A percentile compares a stretch with the other conserved stretches of the same genome.
Evolutionary conservation across 2,113 vertebrate genomes (phyloP).

Genomic region (Peromyscus polionotus): DNA sequence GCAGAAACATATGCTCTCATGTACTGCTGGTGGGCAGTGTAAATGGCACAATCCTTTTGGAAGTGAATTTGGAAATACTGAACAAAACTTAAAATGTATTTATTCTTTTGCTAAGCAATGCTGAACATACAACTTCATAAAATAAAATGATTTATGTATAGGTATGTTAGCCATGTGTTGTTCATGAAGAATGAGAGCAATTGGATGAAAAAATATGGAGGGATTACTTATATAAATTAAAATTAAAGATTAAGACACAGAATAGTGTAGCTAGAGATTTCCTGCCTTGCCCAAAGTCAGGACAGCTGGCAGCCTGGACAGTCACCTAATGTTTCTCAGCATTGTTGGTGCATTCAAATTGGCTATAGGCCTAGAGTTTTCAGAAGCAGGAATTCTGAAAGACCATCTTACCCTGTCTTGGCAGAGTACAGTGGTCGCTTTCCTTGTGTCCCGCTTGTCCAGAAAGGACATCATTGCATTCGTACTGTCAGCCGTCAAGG

Average conservation of each 20-base stretch:
- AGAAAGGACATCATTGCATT: too few species aligned
- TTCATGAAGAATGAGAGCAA: constrained; percentile 19
- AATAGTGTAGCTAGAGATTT: background rate
- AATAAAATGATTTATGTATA: background rate
- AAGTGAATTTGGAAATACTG: constrained; percentile 12
- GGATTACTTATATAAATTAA: constrained; percentile 21
- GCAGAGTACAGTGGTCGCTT: too few species aligned
- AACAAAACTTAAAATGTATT: constrained; percentile 31
- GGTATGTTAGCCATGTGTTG: background rate
- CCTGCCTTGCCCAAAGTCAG: too few species aligned
- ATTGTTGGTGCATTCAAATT: too few species aligned
- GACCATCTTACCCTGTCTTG: too few species aligned
- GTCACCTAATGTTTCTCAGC: too few species aligned
- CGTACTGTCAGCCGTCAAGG: too few species aligned
- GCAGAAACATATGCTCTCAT: background rate
- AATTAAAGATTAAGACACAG: background rate
- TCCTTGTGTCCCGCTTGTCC: too few species aligned
- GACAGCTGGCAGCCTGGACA: too few species aligned
- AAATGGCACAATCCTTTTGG: constrained; percentile 12
- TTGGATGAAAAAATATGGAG: background rate
- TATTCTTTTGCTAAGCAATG: constrained; percentile 30
- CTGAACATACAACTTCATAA: background rate
- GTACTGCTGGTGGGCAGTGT: background rate
- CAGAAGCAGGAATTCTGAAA: too few species aligned
- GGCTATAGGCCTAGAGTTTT: too few species aligned